These are phyloP conservation scores for Enchytraeus crypticus DNA, from an alignment of 2,888 invertebrate genomes.

Conservation along the genomic window DNA sequence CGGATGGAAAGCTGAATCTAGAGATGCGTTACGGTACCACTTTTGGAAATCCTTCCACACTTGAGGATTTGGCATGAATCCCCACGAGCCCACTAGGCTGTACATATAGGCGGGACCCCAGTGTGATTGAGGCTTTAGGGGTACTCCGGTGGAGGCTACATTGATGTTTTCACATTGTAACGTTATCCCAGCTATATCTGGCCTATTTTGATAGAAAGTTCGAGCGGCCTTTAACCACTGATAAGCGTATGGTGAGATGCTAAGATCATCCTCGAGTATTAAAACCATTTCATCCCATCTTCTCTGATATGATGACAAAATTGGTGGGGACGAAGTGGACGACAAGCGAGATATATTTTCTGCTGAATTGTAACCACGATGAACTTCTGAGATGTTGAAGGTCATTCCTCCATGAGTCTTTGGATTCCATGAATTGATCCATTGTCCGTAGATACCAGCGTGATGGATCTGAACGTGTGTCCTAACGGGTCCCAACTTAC, in stretches of 20 bases:
- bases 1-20: slow-evolving; percentile 28
- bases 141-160: slow-evolving; percentile 24
- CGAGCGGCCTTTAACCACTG: slow-evolving; percentile 17
- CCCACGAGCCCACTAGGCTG: slow-evolving; percentile 23
- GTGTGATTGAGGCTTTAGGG: not conserved
- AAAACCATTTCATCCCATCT: slow-evolving; percentile 33
- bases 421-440: slow-evolving; percentile 32
- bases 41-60: slow-evolving; percentile 21
- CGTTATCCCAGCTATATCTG: slow-evolving; percentile 16
- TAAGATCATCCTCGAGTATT: slow-evolving; percentile 35
- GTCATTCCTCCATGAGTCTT: too few species aligned
- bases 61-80: slow-evolving; percentile 20
- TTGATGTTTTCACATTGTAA: slow-evolving; percentile 17
- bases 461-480: slow-evolving; percentile 21
- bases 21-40: slow-evolving; percentile 23
- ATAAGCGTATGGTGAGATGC: slow-evolving; percentile 18
- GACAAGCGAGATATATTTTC: too few species aligned
- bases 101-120: slow-evolving; percentile 18
- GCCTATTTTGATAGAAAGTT: not conserved
- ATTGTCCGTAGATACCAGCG: slow-evolving; percentile 26
- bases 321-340: too few species aligned
- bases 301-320: too few species aligned
- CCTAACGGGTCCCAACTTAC: slow-evolving; percentile 7
- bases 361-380: too few species aligned
- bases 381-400: too few species aligned